These are phyloP conservation scores for Melanotaenia maccullochi DNA, from an alignment of 2,797 vertebrate species.

Conservation along the genomic window DNA sequence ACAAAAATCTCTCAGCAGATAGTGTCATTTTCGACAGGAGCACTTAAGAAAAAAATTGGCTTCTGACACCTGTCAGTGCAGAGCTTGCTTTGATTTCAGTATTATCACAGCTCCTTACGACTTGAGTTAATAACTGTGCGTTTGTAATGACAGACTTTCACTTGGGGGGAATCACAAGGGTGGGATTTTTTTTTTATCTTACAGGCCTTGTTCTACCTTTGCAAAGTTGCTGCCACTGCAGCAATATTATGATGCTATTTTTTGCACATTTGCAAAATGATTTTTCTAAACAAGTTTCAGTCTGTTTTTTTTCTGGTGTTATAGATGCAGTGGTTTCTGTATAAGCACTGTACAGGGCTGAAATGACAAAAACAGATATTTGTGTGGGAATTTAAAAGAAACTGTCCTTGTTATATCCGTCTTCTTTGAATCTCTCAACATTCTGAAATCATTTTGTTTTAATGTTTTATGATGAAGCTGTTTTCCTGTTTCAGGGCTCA, in stretches of 20 bases:
- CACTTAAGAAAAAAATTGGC: background rate
- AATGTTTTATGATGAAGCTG: background rate
- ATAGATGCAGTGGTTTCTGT: too few species aligned
- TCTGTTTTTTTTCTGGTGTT: too few species aligned
- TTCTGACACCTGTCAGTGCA: background rate
- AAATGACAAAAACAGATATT: too few species aligned
- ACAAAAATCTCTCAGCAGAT: background rate
- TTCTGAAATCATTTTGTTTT: background rate
- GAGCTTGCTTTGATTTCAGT: background rate
- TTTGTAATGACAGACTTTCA: background rate
- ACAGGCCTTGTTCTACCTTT: too few species aligned
- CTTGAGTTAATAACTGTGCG: background rate
- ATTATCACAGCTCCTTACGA: background rate
- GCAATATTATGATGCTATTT: too few species aligned
- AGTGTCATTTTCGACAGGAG: background rate
- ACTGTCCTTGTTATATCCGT: too few species aligned
- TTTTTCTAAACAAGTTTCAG: too few species aligned
- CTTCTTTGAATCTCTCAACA: background rate
- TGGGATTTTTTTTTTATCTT: too few species aligned
- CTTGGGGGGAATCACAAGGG: background rate
- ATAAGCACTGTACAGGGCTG: too few species aligned
- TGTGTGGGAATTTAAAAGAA: too few species aligned
- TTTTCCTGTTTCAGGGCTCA: conserved; percentile 84
- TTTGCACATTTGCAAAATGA: too few species aligned
- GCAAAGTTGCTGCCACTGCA: too few species aligned